A percentile compares a stretch with the other conserved stretches of the same genome.
Evolutionary conservation across 1,140 invertebrate species (phyloP).

Genomic region (Arion vulgaris): DNA sequence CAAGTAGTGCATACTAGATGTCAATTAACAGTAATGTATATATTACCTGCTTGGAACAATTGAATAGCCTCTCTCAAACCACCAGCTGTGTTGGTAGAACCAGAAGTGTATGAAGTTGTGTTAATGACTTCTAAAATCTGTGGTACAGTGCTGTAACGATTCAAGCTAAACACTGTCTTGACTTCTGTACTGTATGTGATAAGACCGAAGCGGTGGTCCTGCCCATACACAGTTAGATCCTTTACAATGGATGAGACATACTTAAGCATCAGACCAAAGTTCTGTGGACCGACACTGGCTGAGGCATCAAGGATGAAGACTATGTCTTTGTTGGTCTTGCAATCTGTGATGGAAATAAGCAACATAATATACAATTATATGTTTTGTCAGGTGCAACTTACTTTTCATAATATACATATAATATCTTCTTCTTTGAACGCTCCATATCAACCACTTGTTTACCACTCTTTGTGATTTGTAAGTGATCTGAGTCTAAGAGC

Average conservation of each 20-base stretch:
- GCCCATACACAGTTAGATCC: conserved; percentile 45
- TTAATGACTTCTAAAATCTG: conserved; percentile 61
- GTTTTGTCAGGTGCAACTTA: no score
- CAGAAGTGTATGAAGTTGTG: conserved; percentile 56
- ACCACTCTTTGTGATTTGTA: no score
- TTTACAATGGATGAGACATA: conserved; percentile 55
- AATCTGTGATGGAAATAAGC: no score
- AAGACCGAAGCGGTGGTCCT: conserved; percentile 58
- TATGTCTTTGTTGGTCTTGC: conserved; percentile 58
- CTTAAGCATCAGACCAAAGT: conserved; percentile 56
- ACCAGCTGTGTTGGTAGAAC: conserved; percentile 66
- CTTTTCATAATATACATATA: no score
- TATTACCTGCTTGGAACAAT: conserved; percentile 36
- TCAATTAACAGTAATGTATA: no score
- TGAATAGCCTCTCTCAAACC: conserved; percentile 52
- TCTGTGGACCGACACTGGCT: conserved; percentile 57
- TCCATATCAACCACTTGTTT: no score
- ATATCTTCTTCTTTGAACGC: no score
- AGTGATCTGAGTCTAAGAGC: no score
- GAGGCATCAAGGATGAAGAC: conserved; percentile 64
- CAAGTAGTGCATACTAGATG: no score
- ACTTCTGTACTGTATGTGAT: conserved; percentile 60
- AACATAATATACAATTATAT: no score
- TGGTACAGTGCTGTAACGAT: conserved; percentile 47
- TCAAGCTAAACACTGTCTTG: conserved; percentile 58